Evolutionary conservation across 2,797 vertebrate genomes (phyloP), one percentile per base, ranked within the genome.

Genomic region (Tokudaia tokunoshimensis): DNA sequence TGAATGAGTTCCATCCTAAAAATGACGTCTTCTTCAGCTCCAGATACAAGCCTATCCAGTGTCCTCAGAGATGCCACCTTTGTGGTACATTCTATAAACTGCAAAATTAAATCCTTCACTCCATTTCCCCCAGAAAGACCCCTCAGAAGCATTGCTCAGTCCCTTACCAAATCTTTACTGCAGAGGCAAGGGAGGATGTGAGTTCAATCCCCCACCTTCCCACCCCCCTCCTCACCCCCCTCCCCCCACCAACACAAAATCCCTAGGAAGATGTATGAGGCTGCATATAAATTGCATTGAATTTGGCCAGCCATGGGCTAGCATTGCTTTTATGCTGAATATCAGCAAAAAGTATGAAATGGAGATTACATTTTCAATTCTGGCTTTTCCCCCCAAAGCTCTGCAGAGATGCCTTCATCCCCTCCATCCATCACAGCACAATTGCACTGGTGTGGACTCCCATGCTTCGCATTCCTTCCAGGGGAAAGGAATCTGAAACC

Each of bases 331-430:
- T 98, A 97, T 98, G 97, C 98, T 98, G 98, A 98, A 96, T 98
- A 97, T 97, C 97, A 96, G 98, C 93, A 93, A 97, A 98, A 97
- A 98, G 98, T 98, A 97, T 98, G 97, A 98, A 98, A 97, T 97
- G 97, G 97, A 98, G 97, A 98, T 98, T 98, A 97, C 98, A 97
- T 98, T 98, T 98, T 98, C 97, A 97, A 97, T 98, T 98, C 95
- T 97, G 97, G 96, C 96, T 98, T 97, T 97, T 97, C 97, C 96
- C 96, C 97, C 96, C 96, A 97, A 97, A 98, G 96, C 97, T 97
- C 97, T 97, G 37, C 96, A 92, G 97, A 98, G 96, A 98, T 98
- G 97, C 92, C 97, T 97, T 97, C 97, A 72, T 97, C 72, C 41
- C 12, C 93, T 95, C 83, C 94, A 98, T 98, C 95, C 92, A 97